A percentile compares a stretch with the other conserved stretches of the same genome.
These are phyloP conservation scores for Drosophila sucinea DNA, from an alignment of 1,140 invertebrate species.

Conservation along the genomic window DNA sequence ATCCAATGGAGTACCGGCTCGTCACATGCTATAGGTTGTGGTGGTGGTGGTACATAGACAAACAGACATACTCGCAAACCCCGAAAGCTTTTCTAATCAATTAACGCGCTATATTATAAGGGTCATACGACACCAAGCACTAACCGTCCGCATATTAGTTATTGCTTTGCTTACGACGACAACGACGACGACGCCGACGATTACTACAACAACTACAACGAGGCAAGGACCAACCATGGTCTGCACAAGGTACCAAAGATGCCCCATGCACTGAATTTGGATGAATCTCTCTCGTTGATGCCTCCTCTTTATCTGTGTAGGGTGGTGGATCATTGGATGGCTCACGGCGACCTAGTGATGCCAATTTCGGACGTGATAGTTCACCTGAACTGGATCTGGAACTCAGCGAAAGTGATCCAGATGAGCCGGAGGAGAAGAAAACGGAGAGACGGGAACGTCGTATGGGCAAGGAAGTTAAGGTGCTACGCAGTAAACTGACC, in stretches of 20 bases:
- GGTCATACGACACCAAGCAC: slow-evolving; percentile 67
- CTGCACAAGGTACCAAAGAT: slow-evolving; percentile 52
- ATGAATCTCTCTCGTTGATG: background rate
- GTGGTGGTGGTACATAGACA: background rate
- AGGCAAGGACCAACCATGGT: slow-evolving; percentile 35
- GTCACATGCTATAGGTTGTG: background rate
- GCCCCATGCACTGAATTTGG: slow-evolving; percentile 6
- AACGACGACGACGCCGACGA: slow-evolving; percentile 55
- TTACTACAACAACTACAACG: slow-evolving; percentile 55
- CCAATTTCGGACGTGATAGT: slow-evolving; percentile 72
- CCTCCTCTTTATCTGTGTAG: slow-evolving; percentile 37
- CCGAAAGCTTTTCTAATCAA: slow-evolving; percentile 55
- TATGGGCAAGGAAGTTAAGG: slow-evolving; percentile 88
- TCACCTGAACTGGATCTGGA: slow-evolving; percentile 83
- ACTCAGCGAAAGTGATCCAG: slow-evolving; percentile 86
- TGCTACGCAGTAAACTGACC: slow-evolving; percentile 90
- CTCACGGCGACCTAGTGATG: slow-evolving; percentile 73
- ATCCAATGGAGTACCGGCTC: background rate
- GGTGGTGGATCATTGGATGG: slow-evolving; percentile 73
- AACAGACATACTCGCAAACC: slow-evolving; percentile 21
- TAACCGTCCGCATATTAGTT: slow-evolving; percentile 78
- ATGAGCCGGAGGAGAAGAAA: slow-evolving; percentile 89
- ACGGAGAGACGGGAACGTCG: slow-evolving; percentile 85
- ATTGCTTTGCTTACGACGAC: slow-evolving; percentile 81
- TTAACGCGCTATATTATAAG: slow-evolving; percentile 73